Base-by-base conservation (phyloP, 2,888 invertebrate species). In the Hirtodrosophila histrioides region DNA sequence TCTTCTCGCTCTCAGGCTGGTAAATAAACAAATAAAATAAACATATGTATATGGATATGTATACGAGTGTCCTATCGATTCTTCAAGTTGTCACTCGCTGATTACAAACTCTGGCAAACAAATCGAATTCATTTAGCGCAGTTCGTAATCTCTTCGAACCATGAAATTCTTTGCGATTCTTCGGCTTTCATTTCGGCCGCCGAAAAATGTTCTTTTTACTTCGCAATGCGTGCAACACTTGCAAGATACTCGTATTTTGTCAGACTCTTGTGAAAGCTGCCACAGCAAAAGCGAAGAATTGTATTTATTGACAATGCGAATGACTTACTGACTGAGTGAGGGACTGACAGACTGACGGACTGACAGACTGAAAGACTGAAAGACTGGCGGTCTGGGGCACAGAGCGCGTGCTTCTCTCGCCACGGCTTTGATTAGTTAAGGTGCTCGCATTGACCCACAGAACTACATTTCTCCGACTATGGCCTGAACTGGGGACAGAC, bases 401-500 rank as follows among this genome's bases (percentile, higher is more conserved):
- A 33, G 27, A 53, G 17, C 46, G 62, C 40, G 56, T 56, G 67
- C 50, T 63, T 60, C 49, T 49, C 71, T 71, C 49, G 60, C 31
- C 40, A 58, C 50, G 45, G 58, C 61, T 86, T 49, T 75, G 81
- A 82, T 82, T 82, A 80, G 82, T 86, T 77, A 75, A 78, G 82
- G 86, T 86, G 55, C 57, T 80, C 82, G 82, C 81, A 84, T 86
- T 82, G 86, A 82, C 82, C 82, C 86, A 82, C 58, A 86, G 82
- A 82, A 86, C 81, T 86, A 86, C 80, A 83, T 86, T 86, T 62
- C 70, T 11, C 57, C 48, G 9, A 51, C 46, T 24, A 44, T 45
- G 49, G 48, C 48, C 36, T n/a, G 69, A 51, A n/a, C 43, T 48
- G 50, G 36, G 49, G 54, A 54, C 65, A 44, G 64, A 61, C 61